phyloP scores from a whole-genome alignment of 2,888 invertebrate genomes.

The Agrilus mali region DNA sequence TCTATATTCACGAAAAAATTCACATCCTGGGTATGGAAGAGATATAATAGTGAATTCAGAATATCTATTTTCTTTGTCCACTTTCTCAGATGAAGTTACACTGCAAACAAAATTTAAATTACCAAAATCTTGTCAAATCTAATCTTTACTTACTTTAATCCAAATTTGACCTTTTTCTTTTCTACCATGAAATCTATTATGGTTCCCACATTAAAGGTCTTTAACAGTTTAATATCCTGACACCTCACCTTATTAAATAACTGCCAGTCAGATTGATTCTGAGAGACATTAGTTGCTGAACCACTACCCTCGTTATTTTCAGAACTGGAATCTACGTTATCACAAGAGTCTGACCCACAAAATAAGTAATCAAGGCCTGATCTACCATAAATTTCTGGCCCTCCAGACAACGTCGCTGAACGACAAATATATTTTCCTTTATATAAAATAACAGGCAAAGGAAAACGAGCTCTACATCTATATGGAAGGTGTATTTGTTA shows the following conservation, averaged over 20 bases:
- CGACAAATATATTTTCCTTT: slow-evolving; percentile 62
- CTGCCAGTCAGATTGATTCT: slow-evolving; percentile 34
- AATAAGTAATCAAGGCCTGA: slow-evolving; percentile 49
- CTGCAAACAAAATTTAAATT: slow-evolving; percentile 30
- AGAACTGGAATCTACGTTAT: slow-evolving; percentile 7
- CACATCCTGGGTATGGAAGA: slow-evolving; percentile 74
- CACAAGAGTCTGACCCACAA: slow-evolving; percentile 23
- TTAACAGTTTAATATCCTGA: slow-evolving; percentile 57
- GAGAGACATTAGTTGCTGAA: slow-evolving; percentile 5
- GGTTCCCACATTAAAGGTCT: slow-evolving; percentile 53
- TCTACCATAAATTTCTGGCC: slow-evolving; percentile 61
- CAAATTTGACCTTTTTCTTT: slow-evolving; percentile 71
- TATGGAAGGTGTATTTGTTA: slow-evolving; percentile 7
- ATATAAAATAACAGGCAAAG: slow-evolving; percentile 63
- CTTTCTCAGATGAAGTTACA: slow-evolving; percentile 72
- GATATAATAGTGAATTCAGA: slow-evolving; percentile 57
- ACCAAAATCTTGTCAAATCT: neutral
- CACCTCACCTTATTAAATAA: slow-evolving; percentile 50
- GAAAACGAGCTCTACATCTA: slow-evolving; percentile 62
- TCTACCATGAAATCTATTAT: slow-evolving; percentile 78
- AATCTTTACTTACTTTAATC: slow-evolving; percentile 52
- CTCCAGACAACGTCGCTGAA: slow-evolving; percentile 61
- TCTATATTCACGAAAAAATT: slow-evolving; percentile 64
- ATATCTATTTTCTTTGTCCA: slow-evolving; percentile 65
- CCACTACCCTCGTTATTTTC: slow-evolving; percentile 4